Base-by-base conservation (phyloP, 1,140 invertebrate genomes). In the Hyphantria cunea region DNA sequence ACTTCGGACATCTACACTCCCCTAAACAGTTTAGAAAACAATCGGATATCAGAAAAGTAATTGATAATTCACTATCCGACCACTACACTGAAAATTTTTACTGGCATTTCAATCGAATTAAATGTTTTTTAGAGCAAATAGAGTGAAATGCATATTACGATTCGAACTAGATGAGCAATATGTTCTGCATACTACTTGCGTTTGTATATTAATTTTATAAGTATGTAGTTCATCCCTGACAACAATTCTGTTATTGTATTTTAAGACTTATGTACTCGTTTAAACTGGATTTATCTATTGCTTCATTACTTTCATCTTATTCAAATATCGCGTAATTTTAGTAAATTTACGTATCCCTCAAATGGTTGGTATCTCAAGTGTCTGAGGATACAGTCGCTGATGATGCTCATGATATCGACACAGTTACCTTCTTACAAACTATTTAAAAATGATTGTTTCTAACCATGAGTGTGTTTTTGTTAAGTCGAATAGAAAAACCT, bases 401-500 rank as follows among this genome's bases (percentile, higher is more conserved):
- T 25, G 17, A 25, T 25, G 17, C 17, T 25, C 5, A 25, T 5
- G 17, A 25, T 25, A 25, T 25, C 17, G 17, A 25, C 5, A 25
- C 17, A 5, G 17, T 3, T 37, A 33, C 10, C 17, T 9, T 10
- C 47, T 47, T 13, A 51, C 25, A n/a, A 51, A 58, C 55, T 52
- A 49, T 47, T 44, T 48, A 1, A n/a, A 62, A 61, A 53, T 60
- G 50, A 67, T 67, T 64, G 58, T 50, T 31, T 65, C 41, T n/a
- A 62, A 64, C 47, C 64, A 55, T 66, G 58, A 61, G 37, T 59
- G 62, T 64, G 5, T 74, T 78, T 76, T 79, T 82, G 70, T 74
- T 64, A 76, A 72, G 68, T 72, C 68, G 72, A 82, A 85, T 80
- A 78, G 83, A 84, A 86, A 59, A 85, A 84, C 75, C 78, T 80